Evolutionary conservation across 2,888 invertebrate species (phyloP), one percentile per base, ranked within the genome.

Genomic region (Caenorhabditis japonica): DNA sequence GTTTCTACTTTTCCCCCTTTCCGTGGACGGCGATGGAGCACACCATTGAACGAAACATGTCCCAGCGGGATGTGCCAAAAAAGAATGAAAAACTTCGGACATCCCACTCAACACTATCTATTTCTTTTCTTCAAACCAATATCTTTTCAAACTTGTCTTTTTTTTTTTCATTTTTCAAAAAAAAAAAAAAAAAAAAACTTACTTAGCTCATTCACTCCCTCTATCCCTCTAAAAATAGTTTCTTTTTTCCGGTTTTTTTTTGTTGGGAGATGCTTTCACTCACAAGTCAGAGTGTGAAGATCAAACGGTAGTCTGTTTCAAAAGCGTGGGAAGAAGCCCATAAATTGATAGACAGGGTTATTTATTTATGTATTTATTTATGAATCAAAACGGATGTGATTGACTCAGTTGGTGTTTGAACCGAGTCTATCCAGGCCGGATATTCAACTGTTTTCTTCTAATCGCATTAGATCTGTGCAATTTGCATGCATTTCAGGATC

Each of bases 11-110:
- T 15, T 27, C 25, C 5, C 44, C 21, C 7, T 30, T 30, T 30
- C 30, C 10, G 12, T 55, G 43, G 52, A 46, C 41, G 44, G 34
- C 52, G 52, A 38, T 53, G 44, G 55, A 53, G 51, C 56, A 56
- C 66, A 66, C 51, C 66, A 66, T 51, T 56, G 56, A 66, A 56
- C 55, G 55, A 56, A 64, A 64, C 49, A 56, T 27, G 56, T 66
- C 66, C 66, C 66, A 43, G 27, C 41, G 66, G 66, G 43, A 41
- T 33, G 12, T 19, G 44, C 33, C 52, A 44, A 56, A 49, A 66
- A 66, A 56, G 49, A 66, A 56, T 41, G 51, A 66, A 64, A 66
- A 66, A 43, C 49, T 39, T 34, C 19, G 3, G 38, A 19, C 62
- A 46, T 55, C 47, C 55, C 43, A 61, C 61, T 61, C 61, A 61